Conservation (phyloP, 2,888 invertebrate genomes). For the Agrochola circellaris region DNA sequence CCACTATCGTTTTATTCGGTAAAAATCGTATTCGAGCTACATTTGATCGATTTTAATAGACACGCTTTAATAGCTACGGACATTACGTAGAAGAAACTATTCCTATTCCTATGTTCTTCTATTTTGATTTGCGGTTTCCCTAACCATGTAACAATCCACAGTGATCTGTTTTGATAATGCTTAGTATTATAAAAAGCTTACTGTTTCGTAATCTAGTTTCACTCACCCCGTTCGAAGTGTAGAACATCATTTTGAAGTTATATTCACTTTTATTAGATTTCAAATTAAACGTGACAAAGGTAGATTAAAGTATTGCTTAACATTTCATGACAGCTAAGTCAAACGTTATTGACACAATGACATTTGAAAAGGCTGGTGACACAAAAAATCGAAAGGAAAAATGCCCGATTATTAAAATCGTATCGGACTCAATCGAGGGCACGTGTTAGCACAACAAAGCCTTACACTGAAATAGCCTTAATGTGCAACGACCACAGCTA, state of each 20-base stretch:
- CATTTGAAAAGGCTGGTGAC: constrained; percentile 26
- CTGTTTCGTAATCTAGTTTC: constrained; percentile 49
- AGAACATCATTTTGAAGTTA: constrained; percentile 50
- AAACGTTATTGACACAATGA: constrained; percentile 36
- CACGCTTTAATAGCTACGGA: constrained; percentile 70
- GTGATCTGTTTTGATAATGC: constrained; percentile 39
- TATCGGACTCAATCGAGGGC: constrained; percentile 26
- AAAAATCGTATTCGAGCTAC: constrained; percentile 77
- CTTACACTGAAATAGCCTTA: constrained; percentile 48
- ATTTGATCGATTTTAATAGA: constrained; percentile 75
- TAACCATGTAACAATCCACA: constrained; percentile 41
- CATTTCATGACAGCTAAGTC: constrained; percentile 32
- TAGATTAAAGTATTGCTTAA: constrained; percentile 32
- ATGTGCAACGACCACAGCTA: constrained; percentile 37
- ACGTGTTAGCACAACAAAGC: constrained; percentile 56
- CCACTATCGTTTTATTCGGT: constrained; percentile 82
- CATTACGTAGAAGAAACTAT: constrained; percentile 58
- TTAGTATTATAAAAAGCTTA: constrained; percentile 24
- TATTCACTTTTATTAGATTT: constrained; percentile 40
- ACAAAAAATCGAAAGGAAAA: constrained; percentile 36
- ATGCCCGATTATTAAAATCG: constrained; percentile 40
- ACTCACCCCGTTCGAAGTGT: constrained; percentile 61
- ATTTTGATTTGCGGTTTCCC: constrained; percentile 49
- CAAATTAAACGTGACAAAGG: constrained; percentile 39
- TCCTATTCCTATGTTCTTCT: constrained; percentile 41